phyloP scores from a whole-genome alignment of 2,888 invertebrate genomes.

The Ceriagrion tenellum region DNA sequence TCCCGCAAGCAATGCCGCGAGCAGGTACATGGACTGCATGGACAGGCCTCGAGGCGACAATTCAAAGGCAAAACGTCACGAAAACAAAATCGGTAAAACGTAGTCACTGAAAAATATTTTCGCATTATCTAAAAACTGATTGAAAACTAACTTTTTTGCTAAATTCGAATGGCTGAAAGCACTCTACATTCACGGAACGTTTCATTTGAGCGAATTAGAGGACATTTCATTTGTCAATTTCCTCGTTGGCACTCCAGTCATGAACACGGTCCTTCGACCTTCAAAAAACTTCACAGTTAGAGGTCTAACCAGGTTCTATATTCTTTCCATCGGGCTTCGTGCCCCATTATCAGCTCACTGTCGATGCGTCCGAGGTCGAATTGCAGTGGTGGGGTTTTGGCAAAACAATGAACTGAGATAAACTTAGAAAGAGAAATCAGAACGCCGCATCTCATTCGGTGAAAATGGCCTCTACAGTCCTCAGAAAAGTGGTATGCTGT shows the following conservation, averaged over 20 bases:
- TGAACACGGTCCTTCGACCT: background rate
- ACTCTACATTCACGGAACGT: background rate
- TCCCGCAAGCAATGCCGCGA: no score
- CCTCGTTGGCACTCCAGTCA: background rate
- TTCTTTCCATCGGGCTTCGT: background rate
- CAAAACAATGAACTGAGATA: background rate
- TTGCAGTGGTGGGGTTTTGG: background rate
- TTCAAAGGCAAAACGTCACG: no score
- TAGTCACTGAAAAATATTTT: background rate
- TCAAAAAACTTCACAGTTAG: background rate
- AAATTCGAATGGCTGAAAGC: background rate
- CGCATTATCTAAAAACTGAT: no score
- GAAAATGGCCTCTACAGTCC: background rate
- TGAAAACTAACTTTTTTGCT: background rate
- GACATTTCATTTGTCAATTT: background rate
- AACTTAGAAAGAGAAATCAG: constrained; percentile 12
- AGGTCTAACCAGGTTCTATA: background rate
- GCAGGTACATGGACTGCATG: no score
- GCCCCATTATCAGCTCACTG: background rate
- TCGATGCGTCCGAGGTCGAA: background rate
- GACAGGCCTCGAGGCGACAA: no score
- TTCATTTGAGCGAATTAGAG: background rate
- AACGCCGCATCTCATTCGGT: background rate
- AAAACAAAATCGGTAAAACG: background rate
- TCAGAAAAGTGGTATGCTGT: background rate